A percentile compares a stretch with the other conserved stretches of the same genome.
These are phyloP conservation scores for Erebia ligea DNA, from an alignment of 2,888 invertebrate genomes.

Conservation along the genomic window DNA sequence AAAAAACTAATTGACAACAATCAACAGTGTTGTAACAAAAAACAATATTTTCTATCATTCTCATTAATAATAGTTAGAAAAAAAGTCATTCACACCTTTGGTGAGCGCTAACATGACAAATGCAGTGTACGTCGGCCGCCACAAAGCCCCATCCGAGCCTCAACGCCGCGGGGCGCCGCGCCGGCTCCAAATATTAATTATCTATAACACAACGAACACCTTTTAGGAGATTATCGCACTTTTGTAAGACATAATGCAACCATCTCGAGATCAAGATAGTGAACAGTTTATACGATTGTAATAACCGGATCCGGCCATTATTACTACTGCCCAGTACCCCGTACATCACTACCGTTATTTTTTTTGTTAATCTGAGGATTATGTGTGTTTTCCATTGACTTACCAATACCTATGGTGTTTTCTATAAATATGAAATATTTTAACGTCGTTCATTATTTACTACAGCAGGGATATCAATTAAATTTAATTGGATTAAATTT, in stretches of 20 bases:
- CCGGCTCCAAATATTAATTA: constrained; percentile 80
- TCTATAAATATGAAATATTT: constrained; percentile 26
- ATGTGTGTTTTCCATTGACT: neutral
- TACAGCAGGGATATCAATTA: too few relatives aligned
- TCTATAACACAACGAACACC: constrained; percentile 78
- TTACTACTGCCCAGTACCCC: constrained; percentile 33
- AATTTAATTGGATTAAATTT: too few relatives aligned
- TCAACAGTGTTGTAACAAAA: constrained; percentile 77
- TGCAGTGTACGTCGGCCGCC: constrained; percentile 64
- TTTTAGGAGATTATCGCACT: constrained; percentile 80
- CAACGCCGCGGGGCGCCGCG: constrained; percentile 74
- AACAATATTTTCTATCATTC: constrained; percentile 81
- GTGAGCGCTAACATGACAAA: constrained; percentile 81
- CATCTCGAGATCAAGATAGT: constrained; percentile 71
- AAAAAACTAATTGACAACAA: constrained; percentile 82
- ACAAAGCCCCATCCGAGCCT: constrained; percentile 58
- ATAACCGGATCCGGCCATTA: constrained; percentile 41
- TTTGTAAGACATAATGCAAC: constrained; percentile 66
- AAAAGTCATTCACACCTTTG: constrained; percentile 81
- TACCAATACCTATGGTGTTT: too few relatives aligned
- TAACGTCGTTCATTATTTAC: neutral
- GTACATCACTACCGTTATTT: constrained; percentile 33
- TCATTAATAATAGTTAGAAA: constrained; percentile 80
- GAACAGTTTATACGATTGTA: constrained; percentile 49
- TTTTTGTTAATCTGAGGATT: constrained; percentile 30